Conservation (phyloP, 2,113 vertebrate genomes). For the Machaerirhynchus nigripectus region DNA sequence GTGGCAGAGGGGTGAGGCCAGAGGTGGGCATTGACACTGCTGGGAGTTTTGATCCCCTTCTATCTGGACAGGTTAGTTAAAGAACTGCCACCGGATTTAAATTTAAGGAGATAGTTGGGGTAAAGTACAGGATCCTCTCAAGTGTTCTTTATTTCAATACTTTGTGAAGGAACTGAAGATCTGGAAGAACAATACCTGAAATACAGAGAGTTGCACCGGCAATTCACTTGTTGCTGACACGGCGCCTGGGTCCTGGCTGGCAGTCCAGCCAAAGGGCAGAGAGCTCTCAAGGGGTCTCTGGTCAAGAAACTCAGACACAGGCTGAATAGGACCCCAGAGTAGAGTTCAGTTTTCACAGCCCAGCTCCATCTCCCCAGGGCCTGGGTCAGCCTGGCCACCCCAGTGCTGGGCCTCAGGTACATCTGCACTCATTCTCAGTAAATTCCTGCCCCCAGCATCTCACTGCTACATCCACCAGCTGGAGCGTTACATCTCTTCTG, state of each 20-base stretch:
- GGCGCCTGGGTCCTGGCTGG: background rate
- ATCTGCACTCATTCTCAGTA: background rate
- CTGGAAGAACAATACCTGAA: background rate
- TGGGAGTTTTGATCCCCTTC: background rate
- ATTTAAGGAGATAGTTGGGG: background rate
- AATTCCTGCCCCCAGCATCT: background rate
- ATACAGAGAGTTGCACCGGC: background rate
- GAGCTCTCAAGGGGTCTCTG: background rate
- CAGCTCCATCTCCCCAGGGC: background rate
- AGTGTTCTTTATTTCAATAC: background rate
- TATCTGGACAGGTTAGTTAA: background rate
- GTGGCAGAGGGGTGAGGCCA: background rate
- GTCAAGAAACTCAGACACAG: background rate
- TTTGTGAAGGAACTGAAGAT: background rate
- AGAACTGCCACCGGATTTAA: background rate
- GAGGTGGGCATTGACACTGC: background rate
- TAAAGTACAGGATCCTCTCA: background rate
- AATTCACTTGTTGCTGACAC: fast-evolving
- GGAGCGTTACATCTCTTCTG: background rate
- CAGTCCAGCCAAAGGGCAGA: background rate
- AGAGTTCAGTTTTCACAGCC: background rate
- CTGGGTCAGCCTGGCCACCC: background rate
- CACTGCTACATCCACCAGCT: background rate
- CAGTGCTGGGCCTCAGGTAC: background rate
- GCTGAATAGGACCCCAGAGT: background rate